Percentiles rank a stretch among this genome's conserved stretches.
phyloP scores from a whole-genome alignment of 2,797 vertebrate genomes.

The Poeciliopsis infans region DNA sequence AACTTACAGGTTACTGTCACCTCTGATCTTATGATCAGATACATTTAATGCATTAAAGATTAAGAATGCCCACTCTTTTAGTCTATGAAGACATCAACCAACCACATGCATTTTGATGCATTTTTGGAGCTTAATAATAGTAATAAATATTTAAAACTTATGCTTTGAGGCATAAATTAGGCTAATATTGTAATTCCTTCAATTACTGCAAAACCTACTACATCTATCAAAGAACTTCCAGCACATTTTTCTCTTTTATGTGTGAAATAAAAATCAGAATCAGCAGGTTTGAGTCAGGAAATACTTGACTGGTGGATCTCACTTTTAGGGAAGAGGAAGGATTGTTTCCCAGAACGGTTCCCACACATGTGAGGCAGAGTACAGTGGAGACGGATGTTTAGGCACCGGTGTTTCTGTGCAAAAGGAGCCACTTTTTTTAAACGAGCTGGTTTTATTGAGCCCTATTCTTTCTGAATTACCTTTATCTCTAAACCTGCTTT shows the following conservation, averaged over 20 bases:
- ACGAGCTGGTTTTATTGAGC: conserved; percentile 47
- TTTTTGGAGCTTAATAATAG: background rate
- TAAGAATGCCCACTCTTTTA: background rate
- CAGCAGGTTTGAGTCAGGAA: background rate
- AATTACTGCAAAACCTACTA: background rate
- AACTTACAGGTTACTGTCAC: background rate
- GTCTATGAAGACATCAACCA: background rate
- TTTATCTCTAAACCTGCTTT: background rate
- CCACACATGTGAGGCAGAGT: conserved; percentile 58
- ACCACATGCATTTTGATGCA: background rate
- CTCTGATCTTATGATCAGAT: background rate
- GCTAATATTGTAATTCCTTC: background rate
- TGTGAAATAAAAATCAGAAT: background rate
- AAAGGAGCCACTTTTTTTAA: conserved; percentile 32
- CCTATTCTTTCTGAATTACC: conserved; percentile 17
- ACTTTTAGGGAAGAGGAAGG: background rate
- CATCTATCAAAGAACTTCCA: background rate
- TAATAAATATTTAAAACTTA: background rate
- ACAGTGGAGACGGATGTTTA: conserved; percentile 50
- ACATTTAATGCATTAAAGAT: background rate
- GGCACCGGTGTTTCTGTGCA: conserved; percentile 82
- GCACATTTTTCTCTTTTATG: background rate
- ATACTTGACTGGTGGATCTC: background rate
- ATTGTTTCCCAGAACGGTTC: conserved; percentile 24
- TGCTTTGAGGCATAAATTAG: background rate